A percentile compares a stretch with the other conserved stretches of the same genome.
Conservation (phyloP, 2,888 invertebrate genomes). For the Monochamus alternatus region DNA sequence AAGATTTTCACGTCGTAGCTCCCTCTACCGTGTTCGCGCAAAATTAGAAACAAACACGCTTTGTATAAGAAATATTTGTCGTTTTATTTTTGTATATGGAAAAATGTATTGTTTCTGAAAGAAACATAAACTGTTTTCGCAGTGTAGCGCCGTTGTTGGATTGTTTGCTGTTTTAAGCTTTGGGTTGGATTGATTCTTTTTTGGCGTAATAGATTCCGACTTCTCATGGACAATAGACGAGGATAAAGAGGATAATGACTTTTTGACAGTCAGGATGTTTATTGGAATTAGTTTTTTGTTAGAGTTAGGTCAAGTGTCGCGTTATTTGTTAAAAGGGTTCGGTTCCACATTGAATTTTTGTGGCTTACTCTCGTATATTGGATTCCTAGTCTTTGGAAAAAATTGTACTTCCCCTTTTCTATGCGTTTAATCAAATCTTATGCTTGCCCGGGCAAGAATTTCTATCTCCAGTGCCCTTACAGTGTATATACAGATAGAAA, state of each 20-base stretch:
- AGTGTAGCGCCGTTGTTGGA: neutral
- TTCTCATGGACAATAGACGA: slow-evolving; percentile 13
- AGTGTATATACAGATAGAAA: neutral
- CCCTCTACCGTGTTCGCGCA: too few species aligned
- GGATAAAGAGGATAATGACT: slow-evolving; percentile 17
- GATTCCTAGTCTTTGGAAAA: slow-evolving; percentile 1
- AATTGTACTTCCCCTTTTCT: slow-evolving; percentile 10
- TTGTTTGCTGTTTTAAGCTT: slow-evolving; percentile 28
- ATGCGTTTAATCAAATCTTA: slow-evolving; percentile 12
- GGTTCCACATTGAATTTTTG: slow-evolving; percentile 14
- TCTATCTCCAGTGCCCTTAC: neutral
- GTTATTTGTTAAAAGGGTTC: slow-evolving; percentile 14
- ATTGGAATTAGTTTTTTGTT: slow-evolving; percentile 19
- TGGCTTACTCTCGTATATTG: slow-evolving; percentile 12
- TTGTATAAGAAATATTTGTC: too few species aligned
- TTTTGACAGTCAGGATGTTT: slow-evolving; percentile 16
- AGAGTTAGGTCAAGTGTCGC: slow-evolving; percentile 11
- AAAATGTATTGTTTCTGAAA: too few species aligned
- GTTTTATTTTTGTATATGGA: too few species aligned
- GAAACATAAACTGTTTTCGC: neutral
- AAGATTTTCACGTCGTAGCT: too few species aligned
- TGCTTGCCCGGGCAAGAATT: neutral
- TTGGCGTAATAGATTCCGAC: slow-evolving; percentile 16
- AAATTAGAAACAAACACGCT: too few species aligned
- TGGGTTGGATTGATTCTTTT: slow-evolving; percentile 25